Evolutionary conservation across 2,888 invertebrate genomes (phyloP).

Genomic region (Amiota communis): DNA sequence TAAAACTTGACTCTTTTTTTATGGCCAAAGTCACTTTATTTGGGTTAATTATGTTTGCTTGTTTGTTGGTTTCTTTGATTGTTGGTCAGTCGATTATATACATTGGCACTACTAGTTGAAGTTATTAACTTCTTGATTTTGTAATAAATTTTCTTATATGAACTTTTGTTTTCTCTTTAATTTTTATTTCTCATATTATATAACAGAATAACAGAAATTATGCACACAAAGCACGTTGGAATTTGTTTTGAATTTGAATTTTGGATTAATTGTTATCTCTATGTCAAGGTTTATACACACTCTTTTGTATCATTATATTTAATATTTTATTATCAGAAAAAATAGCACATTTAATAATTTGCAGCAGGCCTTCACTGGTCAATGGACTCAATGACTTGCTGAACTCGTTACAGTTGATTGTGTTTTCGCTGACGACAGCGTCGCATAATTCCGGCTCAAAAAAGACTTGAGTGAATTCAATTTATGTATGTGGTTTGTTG

Average conservation of each 20-base stretch:
- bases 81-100: conserved; percentile 16
- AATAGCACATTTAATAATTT: neutral
- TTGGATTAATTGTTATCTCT: conserved; percentile 16
- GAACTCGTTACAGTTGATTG: conserved; percentile 28
- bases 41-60: conserved; percentile 33
- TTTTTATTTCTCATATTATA: neutral
- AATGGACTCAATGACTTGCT: conserved; percentile 55
- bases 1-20: conserved; percentile 24
- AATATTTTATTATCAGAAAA: neutral
- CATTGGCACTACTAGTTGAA: conserved; percentile 15
- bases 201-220: neutral
- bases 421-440: conserved; percentile 43
- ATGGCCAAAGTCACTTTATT: conserved; percentile 30
- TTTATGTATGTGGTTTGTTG: conserved; percentile 3
- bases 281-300: conserved; percentile 28
- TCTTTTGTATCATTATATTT: too few relatives aligned
- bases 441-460: conserved; percentile 56
- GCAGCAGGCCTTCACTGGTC: conserved; percentile 45
- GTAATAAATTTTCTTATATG: conserved; percentile 10
- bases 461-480: conserved; percentile 17
- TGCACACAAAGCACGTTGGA: neutral
- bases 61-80: conserved; percentile 17
- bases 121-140: conserved; percentile 10
- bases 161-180: neutral
- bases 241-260: conserved; percentile 9